Evolutionary conservation across 2,113 vertebrate genomes (phyloP), one percentile per base, ranked within the genome.

Genomic region (Oenanthe melanoleuca): DNA sequence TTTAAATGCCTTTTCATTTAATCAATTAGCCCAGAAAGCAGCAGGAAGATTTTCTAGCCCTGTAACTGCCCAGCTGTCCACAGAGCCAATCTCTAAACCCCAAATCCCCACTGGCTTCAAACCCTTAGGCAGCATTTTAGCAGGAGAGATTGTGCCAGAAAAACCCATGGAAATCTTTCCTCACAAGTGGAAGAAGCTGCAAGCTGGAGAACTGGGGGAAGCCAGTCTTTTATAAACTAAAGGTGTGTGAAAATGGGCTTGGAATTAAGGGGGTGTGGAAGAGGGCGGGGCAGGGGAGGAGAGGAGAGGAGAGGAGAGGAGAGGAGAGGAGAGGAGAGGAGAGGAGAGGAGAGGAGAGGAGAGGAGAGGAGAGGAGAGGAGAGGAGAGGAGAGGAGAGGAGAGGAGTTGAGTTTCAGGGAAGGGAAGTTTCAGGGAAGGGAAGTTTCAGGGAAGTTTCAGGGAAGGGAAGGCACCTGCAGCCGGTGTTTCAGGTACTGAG

Each of bases 401-500:
- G 34, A 37, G 34, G 34, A n/a, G n/a, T n/a, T n/a, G n/a, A n/a
- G 38, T 40, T 40, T 40, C 38, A 40, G 40, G 40, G 40, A 40
- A 40, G 40, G 40, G 40, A 40, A 40, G 40, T 40, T 40, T 40
- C 13, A 47, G 45, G 45, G 45, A 47, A 47, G 45, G 45, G 47
- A 47, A 47, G 47, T 37, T 37, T 37, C 34, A 37, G 34, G 47
- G 47, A 47, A 47, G 47, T 37, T 37, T 37, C 34, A 40, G 40
- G 47, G 47, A 49, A 49, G 47, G 47, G 47, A 49, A 49, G 47
- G 47, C 15, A 52, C 50, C 99, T 99, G 99, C 64, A 99, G 98
- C 88, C 98, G 97, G 75, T 99, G 99, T 71, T 99, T 98, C 75
- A 99, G 98, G 97, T 98, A 99, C 94, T 99, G 99, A 1, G 98